Percentiles rank a stretch among this genome's conserved stretches.
phyloP scores from a whole-genome alignment of 2,113 vertebrate species.

The Barnardius zonarius region DNA sequence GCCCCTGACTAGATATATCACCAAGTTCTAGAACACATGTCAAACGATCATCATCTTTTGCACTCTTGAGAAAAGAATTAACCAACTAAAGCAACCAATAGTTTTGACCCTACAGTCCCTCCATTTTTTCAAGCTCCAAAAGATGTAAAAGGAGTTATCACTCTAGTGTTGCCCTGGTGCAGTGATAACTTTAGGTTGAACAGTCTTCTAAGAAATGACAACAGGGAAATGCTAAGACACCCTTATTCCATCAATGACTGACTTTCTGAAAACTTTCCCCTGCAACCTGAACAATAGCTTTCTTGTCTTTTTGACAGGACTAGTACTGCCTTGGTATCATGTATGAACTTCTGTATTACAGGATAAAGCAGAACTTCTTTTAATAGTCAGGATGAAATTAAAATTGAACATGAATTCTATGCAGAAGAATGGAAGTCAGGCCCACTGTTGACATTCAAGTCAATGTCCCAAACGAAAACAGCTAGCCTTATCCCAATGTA shows the following conservation, averaged over 20 bases:
- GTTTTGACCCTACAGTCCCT: neutral
- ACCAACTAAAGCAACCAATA: neutral
- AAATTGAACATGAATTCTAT: neutral
- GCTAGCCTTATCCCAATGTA: neutral
- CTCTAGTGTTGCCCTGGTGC: neutral
- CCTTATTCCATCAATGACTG: neutral
- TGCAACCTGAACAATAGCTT: neutral
- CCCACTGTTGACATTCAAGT: neutral
- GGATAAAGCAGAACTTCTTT: neutral
- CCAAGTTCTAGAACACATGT: neutral
- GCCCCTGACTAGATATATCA: neutral
- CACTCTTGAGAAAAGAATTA: neutral
- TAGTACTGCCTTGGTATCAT: neutral
- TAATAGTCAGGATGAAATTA: neutral
- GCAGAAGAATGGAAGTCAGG: neutral
- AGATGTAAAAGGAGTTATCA: neutral
- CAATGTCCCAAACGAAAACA: neutral
- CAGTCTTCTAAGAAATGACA: neutral
- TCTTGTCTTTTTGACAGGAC: neutral
- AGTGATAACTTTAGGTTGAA: neutral
- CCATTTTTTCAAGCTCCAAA: neutral
- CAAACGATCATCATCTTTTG: neutral
- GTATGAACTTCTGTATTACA: neutral
- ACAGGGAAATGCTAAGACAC: neutral
- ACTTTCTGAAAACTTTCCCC: neutral